Conservation (phyloP, 2,113 vertebrate genomes). For the Oxyruncus cristatus region DNA sequence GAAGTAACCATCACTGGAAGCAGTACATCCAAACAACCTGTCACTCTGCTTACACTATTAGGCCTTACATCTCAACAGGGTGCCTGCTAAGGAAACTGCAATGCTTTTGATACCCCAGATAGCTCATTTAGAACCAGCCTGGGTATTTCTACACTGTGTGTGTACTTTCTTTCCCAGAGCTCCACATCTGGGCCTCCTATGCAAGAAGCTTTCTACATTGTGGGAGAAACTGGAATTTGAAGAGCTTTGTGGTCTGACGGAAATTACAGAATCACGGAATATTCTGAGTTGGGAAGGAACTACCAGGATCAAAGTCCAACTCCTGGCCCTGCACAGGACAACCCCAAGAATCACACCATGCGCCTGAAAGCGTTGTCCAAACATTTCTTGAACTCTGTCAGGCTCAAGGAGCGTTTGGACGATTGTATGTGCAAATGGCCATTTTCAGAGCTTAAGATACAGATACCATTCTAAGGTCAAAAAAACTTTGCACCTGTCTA, state of each 20-base stretch:
- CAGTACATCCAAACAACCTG: not conserved
- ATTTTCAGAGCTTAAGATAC: not conserved
- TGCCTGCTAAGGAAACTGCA: not conserved
- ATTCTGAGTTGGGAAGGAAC: not conserved
- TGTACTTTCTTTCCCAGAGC: not conserved
- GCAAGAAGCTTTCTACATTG: not conserved
- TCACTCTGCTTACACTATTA: not conserved
- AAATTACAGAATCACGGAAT: not conserved
- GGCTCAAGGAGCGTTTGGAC: not conserved
- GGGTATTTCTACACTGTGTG: accelerated
- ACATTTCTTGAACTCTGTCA: not conserved
- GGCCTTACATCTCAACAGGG: not conserved
- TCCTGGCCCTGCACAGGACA: not conserved
- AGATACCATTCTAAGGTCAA: not conserved
- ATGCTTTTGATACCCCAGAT: not conserved
- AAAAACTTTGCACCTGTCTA: not conserved
- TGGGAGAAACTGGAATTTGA: not conserved
- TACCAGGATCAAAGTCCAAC: not conserved
- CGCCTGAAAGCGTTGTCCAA: not conserved
- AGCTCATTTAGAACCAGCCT: not conserved
- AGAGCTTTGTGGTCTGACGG: not conserved
- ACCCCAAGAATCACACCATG: not conserved
- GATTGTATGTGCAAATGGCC: not conserved
- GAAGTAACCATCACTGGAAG: not conserved
- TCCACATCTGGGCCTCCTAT: not conserved